Conservation (phyloP, 2,888 invertebrate genomes). For the Drosophila prostipennis region DNA sequence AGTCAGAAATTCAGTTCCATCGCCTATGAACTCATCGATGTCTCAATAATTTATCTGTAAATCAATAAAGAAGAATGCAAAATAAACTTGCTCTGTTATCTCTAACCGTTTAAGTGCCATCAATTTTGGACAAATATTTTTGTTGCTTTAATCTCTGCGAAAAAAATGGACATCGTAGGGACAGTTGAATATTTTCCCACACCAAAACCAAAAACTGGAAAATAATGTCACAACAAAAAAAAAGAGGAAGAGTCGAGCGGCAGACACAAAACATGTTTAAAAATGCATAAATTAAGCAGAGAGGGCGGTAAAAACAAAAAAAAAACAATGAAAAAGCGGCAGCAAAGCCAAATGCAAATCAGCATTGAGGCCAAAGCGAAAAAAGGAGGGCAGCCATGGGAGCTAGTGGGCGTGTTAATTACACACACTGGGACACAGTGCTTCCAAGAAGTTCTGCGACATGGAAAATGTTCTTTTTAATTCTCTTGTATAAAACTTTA, state of each 20-base stretch:
- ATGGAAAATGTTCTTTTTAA: neutral
- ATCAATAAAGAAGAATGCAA: constrained; percentile 26
- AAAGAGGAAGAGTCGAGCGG: constrained; percentile 16
- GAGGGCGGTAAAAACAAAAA: constrained; percentile 1
- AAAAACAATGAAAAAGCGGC: constrained; percentile 39
- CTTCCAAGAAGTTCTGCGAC: constrained; percentile 1
- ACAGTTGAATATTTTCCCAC: constrained; percentile 59
- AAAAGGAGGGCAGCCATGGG: constrained; percentile 51
- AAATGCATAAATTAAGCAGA: constrained; percentile 69
- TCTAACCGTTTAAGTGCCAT: constrained; percentile 17
- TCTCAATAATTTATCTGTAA: constrained; percentile 26
- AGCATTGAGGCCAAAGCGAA: constrained; percentile 48
- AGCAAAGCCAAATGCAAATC: constrained; percentile 67
- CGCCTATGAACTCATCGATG: constrained; percentile 18
- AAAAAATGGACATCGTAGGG: constrained; percentile 1
- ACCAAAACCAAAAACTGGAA: constrained; percentile 39
- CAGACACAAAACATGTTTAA: constrained; percentile 65
- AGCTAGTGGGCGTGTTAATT: constrained; percentile 49
- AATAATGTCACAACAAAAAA: constrained; percentile 55
- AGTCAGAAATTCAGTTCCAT: constrained; percentile 1
- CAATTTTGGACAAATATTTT: constrained; percentile 13
- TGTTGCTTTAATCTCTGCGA: constrained; percentile 6
- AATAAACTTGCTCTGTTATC: constrained; percentile 27
- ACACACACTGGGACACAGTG: constrained; percentile 34
- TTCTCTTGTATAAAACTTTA: too few species aligned